Evolutionary conservation across 2,888 invertebrate species (phyloP), one percentile per base, ranked within the genome.

Genomic region (Pollenia griseotomentosa): DNA sequence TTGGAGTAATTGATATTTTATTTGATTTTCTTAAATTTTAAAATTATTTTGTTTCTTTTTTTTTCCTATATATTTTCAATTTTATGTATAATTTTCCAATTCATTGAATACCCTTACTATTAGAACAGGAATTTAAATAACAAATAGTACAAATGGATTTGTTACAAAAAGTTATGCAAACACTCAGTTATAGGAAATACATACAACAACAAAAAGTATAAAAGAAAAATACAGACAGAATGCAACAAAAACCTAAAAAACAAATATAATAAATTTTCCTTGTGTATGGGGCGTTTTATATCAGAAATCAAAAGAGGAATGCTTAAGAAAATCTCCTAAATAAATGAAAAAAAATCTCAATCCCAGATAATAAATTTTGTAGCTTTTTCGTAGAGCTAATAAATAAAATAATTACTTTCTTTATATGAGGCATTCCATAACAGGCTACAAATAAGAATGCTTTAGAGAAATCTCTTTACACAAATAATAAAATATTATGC

Each of bases 81-180:
- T 46, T 61, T 12, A 19, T 8, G 12, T 33, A 33, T 33, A 33
- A 33, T 33, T 33, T 33, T 33, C 33, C 33, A 33, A 6, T 33
- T 33, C 33, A 4, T 33, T 70, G 77, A 70, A 83, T 48, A 57
- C 9, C 83, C 83, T 11, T 77, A 55, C 0, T 77, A 16, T 16
- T 61, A 8, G 9, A 14, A 42, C 55, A 70, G 59, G 40, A 83
- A 77, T 77, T 77, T 77, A 63, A 40, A 77, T 53, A 68, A 61
- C 74, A 77, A 77, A 70, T 48, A 83, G 40, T 70, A 77, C 53
- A 83, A 77, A 77, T 83, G 55, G 77, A 77, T 83, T 83, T 83
- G 83, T 77, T 61, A 61, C 55, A 55, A 75, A 83, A 82, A 70
- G 68, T 75, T 77, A 70, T 77, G 63, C 77, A 83, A 77, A 83